phyloP scores from a whole-genome alignment of 2,888 invertebrate species.

The Deilephila elpenor region DNA sequence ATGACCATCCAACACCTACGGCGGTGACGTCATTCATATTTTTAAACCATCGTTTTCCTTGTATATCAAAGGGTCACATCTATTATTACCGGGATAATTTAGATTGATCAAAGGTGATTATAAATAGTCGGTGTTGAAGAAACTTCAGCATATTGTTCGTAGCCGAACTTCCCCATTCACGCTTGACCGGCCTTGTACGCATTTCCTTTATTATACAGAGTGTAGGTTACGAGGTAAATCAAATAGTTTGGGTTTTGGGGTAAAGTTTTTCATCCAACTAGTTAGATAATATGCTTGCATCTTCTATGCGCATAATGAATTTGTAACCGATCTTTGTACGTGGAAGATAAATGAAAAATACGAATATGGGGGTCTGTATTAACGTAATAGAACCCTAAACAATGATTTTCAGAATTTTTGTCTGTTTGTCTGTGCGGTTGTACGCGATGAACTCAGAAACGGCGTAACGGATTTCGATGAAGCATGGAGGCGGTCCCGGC shows the following conservation, averaged over 20 bases:
- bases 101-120: constrained; percentile 24
- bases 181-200: neutral
- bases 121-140: constrained; percentile 13
- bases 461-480: too few species aligned
- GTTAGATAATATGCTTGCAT: too few species aligned
- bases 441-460: too few species aligned
- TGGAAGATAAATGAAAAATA: too few species aligned
- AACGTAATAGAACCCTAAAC: too few species aligned
- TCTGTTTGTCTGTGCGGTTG: too few species aligned
- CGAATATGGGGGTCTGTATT: too few species aligned
- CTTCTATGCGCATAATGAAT: too few species aligned
- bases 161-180: neutral
- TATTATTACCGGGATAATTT: constrained; percentile 11
- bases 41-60: constrained; percentile 7
- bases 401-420: too few species aligned
- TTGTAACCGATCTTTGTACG: too few species aligned
- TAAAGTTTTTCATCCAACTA: neutral
- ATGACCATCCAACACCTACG: neutral
- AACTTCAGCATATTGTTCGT: neutral
- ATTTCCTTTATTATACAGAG: neutral
- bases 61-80: constrained; percentile 23
- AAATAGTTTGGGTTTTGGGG: neutral
- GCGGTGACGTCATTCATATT: constrained; percentile 1
- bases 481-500: too few species aligned
- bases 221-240: neutral